Conservation (phyloP, 2,113 vertebrate genomes). For the Perca flavescens region DNA sequence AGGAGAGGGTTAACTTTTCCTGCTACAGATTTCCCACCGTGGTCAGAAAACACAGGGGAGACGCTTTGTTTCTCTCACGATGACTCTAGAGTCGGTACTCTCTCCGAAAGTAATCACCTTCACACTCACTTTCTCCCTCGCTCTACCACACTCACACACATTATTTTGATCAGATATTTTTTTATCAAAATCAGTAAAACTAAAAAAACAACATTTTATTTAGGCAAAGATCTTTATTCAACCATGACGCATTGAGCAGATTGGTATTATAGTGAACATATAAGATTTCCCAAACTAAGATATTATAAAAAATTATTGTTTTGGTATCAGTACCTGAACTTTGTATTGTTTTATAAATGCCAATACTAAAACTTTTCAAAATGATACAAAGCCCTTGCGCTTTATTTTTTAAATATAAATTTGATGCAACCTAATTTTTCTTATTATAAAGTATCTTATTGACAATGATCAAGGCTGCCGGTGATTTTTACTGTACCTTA, state of each 20-base stretch:
- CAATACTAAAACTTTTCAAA: not conserved
- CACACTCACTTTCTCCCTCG: too few species aligned
- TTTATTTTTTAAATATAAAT: not conserved
- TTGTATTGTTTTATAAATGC: not conserved
- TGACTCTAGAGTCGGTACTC: too few species aligned
- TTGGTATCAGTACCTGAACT: not conserved
- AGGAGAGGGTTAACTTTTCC: too few species aligned
- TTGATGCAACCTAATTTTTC: not conserved
- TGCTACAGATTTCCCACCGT: too few species aligned
- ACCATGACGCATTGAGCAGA: not conserved
- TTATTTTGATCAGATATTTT: too few species aligned
- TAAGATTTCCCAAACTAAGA: not conserved
- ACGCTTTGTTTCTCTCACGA: too few species aligned
- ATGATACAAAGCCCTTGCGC: not conserved
- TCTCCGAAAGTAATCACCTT: too few species aligned
- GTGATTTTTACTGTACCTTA: conserved; percentile 84
- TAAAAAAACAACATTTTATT: not conserved
- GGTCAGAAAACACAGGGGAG: too few species aligned
- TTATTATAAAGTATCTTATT: not conserved
- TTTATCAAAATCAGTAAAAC: not conserved
- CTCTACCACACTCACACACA: too few species aligned
- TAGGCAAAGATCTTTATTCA: not conserved
- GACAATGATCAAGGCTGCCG: not conserved
- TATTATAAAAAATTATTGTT: not conserved
- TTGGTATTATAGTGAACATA: not conserved